Percentiles rank a stretch among this genome's conserved stretches.
These are phyloP conservation scores for Plebejus melissa DNA, from an alignment of 2,888 invertebrate genomes.

Conservation along the genomic window DNA sequence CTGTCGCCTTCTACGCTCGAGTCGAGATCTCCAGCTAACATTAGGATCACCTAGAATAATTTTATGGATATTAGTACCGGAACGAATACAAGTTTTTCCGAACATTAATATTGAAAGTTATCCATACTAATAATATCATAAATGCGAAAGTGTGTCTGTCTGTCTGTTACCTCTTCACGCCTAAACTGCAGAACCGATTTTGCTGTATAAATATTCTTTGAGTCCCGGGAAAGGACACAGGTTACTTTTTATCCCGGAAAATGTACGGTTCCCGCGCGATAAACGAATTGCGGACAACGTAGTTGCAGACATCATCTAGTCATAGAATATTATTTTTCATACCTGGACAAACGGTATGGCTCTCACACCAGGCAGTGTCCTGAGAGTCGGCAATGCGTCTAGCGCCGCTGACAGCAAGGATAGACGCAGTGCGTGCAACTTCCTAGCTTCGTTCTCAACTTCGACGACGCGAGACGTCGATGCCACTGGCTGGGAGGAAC, in stretches of 20 bases:
- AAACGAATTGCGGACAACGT: no score
- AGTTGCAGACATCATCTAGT: no score
- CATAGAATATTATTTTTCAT: not conserved
- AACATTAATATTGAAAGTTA: no score
- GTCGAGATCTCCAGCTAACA: constrained; percentile 93
- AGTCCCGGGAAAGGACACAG: no score
- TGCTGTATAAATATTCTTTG: no score
- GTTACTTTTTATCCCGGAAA: no score
- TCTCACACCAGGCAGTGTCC: constrained; percentile 88
- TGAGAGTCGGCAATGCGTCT: constrained; percentile 86
- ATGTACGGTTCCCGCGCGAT: no score
- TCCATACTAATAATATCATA: no score
- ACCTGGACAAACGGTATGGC: constrained; percentile 96
- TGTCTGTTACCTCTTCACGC: no score
- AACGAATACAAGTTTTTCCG: no score
- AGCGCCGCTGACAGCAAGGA: constrained; percentile 87
- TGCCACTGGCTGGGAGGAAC: constrained; percentile 53
- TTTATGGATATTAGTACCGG: not conserved
- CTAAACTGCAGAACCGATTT: no score
- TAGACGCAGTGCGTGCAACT: constrained; percentile 83
- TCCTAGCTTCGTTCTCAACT: constrained; percentile 71
- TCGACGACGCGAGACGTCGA: constrained; percentile 59
- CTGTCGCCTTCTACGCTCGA: constrained; percentile 90
- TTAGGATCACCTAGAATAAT: constrained; percentile 83
- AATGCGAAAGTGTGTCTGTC: no score